Percentiles rank a stretch among this genome's conserved stretches.
Evolutionary conservation across 2,797 vertebrate genomes (phyloP).

Genomic region (Synaphobranchus kaupii): DNA sequence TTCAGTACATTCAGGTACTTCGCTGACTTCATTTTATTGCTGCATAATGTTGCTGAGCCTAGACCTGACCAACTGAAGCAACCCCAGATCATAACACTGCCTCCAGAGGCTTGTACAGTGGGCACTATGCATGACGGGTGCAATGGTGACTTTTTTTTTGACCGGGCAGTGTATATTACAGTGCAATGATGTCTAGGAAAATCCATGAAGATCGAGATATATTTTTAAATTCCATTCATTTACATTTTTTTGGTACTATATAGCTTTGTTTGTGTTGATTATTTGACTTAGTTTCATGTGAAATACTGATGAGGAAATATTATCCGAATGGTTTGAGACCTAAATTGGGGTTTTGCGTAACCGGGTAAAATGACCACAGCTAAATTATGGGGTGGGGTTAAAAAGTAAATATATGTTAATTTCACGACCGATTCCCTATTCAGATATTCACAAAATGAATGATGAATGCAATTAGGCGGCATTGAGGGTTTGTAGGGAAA

Average conservation of each 20-base stretch:
- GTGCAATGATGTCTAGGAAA: neutral
- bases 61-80: no score
- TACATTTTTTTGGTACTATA: neutral
- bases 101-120: no score
- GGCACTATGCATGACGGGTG: no score
- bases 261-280: neutral
- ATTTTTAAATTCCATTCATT: neutral
- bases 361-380: slow-evolving; percentile 48
- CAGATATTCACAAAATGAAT: slow-evolving; percentile 54
- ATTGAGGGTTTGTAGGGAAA: slow-evolving; percentile 42
- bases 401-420: slow-evolving; percentile 53
- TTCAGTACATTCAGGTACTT: no score
- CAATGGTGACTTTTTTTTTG: no score
- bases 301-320: slow-evolving; percentile 52
- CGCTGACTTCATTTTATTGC: no score
- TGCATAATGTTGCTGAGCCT: no score
- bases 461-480: slow-evolving; percentile 51
- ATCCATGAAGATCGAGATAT: neutral
- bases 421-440: slow-evolving; percentile 54
- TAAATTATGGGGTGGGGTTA: slow-evolving; percentile 51
- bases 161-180: no score
- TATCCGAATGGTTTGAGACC: slow-evolving; percentile 45
- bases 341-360: slow-evolving; percentile 45
- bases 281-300: slow-evolving; percentile 23
- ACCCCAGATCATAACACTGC: no score